Evolutionary conservation across 2,888 invertebrate species (phyloP), one percentile per base, ranked within the genome.

Genomic region (Deladenus siricidicola): DNA sequence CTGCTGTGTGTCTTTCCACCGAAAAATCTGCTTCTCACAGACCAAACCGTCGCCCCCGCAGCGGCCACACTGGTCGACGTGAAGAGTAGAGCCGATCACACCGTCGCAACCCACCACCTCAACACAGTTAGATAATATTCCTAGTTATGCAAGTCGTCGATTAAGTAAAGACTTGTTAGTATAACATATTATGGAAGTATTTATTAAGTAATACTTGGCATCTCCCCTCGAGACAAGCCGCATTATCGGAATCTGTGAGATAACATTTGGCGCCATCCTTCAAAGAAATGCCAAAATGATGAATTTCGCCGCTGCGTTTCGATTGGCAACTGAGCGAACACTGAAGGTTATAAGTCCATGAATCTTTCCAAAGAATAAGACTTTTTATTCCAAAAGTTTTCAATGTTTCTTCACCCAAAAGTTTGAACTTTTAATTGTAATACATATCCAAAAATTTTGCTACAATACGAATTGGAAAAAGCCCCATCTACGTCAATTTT

Each of bases 11-110:
- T 89, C 85, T 71, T 87, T 86, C 93, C 93, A 94, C 78, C 87
- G 86, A 84, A 89, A 90, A 26, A 88, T 84, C 73, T 87, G 85
- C 10, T 52, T 54, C 4, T 86, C 86, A 81, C 92, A 92, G 52
- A 88, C 86, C 34, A 80, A 76, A 10, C 83, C 83, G 64, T 83
- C 80, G 1, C 84, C 83, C 3, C 80, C 82, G 70, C 85, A 85
- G 28, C 83, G 80, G 1, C 84, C 84, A 70, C 85, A 85, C 19
- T 80, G 79, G 73, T 85, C 85, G 45, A 81, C 75, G 51, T 78
- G 79, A 60, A 75, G 74, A 3, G 79, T 78, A 0, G 84, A 85
- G 19, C 83, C 83, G 52, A 85, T 74, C 43, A 80, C 74, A 54
- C 82, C 79, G 70, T 85, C 84, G 71, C 85, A 85, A 1, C 85